These are phyloP conservation scores for Nezara viridula DNA, from an alignment of 2,888 invertebrate genomes.

Conservation along the genomic window DNA sequence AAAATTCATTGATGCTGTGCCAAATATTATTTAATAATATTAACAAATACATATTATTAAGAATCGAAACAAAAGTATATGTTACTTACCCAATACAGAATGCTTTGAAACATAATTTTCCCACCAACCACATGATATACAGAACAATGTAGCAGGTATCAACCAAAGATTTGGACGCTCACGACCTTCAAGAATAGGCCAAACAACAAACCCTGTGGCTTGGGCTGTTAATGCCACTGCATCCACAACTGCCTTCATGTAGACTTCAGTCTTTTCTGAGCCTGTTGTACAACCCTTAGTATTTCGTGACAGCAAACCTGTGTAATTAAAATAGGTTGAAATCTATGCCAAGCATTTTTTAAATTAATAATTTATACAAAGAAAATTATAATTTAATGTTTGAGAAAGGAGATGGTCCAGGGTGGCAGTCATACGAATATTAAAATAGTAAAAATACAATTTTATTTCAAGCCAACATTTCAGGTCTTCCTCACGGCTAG, in stretches of 20 bases:
- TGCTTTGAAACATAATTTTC: conserved; percentile 94
- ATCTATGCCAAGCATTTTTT: background rate
- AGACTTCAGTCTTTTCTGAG: conserved; percentile 67
- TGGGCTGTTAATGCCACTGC: conserved; percentile 89
- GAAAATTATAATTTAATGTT: background rate
- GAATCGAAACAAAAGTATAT: background rate
- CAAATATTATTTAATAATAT: background rate
- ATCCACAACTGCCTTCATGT: conserved; percentile 82
- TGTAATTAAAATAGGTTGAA: conserved; percentile 57
- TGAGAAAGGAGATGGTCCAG: no score
- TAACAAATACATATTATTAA: background rate
- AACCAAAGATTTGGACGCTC: conserved; percentile 82
- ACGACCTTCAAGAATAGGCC: conserved; percentile 84
- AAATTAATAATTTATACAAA: background rate
- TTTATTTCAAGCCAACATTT: no score
- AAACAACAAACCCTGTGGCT: conserved; percentile 90
- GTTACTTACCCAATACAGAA: conserved; percentile 80
- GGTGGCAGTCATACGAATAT: no score
- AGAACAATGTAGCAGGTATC: conserved; percentile 86
- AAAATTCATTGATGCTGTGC: background rate
- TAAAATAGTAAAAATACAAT: no score
- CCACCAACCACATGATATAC: conserved; percentile 97
- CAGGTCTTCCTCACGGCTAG: no score
- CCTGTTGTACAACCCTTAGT: conserved; percentile 75
- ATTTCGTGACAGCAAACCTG: conserved; percentile 85